These are phyloP conservation scores for Poeciliopsis occidentalis DNA, from an alignment of 2,113 vertebrate genomes.

Conservation along the genomic window DNA sequence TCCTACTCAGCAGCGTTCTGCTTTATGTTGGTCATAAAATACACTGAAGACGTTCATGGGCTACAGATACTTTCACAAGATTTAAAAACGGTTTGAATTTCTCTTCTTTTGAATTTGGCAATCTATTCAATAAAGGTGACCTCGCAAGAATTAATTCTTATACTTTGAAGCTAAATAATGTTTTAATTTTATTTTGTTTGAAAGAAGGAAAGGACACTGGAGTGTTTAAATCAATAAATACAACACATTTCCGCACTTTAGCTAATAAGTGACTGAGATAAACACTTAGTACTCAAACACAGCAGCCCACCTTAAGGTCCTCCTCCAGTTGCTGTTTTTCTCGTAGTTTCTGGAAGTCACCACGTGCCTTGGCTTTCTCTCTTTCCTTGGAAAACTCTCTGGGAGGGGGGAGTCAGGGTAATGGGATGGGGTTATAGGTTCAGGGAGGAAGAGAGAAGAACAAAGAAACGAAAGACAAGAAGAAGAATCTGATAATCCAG, in stretches of 20 bases:
- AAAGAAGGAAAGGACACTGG: too few species aligned
- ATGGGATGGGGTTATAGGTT: constrained; percentile 1
- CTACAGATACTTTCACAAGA: too few species aligned
- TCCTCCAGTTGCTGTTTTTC: constrained; percentile 98
- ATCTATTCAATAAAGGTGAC: too few species aligned
- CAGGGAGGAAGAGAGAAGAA: constrained; percentile 45
- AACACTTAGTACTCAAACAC: background rate
- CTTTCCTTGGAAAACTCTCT: constrained; percentile 99
- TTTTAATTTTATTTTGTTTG: too few species aligned
- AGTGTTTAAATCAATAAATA: background rate
- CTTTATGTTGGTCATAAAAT: too few species aligned
- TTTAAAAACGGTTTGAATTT: too few species aligned
- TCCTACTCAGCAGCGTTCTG: too few species aligned
- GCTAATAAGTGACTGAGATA: background rate
- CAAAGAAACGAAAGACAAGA: constrained; percentile 51
- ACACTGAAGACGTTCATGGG: too few species aligned
- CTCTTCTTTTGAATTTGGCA: too few species aligned
- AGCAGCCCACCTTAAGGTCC: constrained; percentile 85
- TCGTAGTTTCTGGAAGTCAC: constrained; percentile 96
- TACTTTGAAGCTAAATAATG: too few species aligned
- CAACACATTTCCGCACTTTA: background rate
- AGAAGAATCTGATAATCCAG: constrained; percentile 69
- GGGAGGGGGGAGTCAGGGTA: constrained; percentile 25
- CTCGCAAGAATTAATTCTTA: too few species aligned
- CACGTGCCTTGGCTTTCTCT: constrained; percentile 97